phyloP scores from a whole-genome alignment of 1,140 invertebrate genomes.

The Lethocerus indicus region DNA sequence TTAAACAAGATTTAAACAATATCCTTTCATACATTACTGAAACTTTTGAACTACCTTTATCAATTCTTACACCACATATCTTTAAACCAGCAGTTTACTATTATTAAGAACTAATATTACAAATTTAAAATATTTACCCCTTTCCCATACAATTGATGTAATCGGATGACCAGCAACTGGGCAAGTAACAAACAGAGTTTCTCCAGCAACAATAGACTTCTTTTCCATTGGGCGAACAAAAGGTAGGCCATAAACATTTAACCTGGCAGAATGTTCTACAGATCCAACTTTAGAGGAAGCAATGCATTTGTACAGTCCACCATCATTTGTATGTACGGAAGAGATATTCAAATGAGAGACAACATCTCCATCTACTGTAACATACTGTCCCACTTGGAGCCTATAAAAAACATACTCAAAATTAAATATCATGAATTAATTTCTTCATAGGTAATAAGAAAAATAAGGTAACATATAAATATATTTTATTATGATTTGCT shows the following conservation, averaged over 20 bases:
- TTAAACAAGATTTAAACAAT: too few relatives aligned
- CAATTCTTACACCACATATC: too few relatives aligned
- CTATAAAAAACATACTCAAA: slow-evolving; percentile 20
- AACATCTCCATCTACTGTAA: slow-evolving; percentile 76
- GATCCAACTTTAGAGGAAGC: slow-evolving; percentile 83
- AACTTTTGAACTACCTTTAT: too few relatives aligned
- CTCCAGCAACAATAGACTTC: slow-evolving; percentile 83
- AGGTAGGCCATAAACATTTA: slow-evolving; percentile 84
- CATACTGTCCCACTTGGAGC: slow-evolving; percentile 69
- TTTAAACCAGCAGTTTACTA: too few relatives aligned
- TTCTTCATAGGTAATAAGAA: background rate
- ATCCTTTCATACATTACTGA: too few relatives aligned
- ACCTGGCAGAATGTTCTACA: slow-evolving; percentile 65
- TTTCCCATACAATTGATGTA: slow-evolving; percentile 83
- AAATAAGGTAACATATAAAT: background rate
- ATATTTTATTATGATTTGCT: background rate
- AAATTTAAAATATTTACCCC: slow-evolving; percentile 29
- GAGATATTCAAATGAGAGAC: slow-evolving; percentile 88
- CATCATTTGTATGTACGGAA: slow-evolving; percentile 79
- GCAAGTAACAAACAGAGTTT: slow-evolving; percentile 73
- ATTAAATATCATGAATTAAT: background rate
- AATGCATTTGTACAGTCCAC: slow-evolving; percentile 81
- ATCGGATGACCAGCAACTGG: slow-evolving; percentile 90
- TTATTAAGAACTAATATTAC: background rate
- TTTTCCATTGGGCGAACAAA: slow-evolving; percentile 86